Conservation (phyloP, 1,140 invertebrate species). For the Rhyzopertha dominica region DNA sequence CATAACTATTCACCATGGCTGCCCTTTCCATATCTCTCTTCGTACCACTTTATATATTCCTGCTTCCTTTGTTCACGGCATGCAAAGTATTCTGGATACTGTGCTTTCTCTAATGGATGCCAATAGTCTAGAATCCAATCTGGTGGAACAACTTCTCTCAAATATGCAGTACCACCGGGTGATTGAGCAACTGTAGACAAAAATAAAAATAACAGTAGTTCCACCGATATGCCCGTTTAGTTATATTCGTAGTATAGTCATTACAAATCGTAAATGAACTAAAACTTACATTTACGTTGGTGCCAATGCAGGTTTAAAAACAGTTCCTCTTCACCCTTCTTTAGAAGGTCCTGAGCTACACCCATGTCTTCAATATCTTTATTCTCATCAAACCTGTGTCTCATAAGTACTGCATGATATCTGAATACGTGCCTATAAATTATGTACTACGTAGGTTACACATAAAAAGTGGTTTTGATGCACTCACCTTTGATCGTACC, state of each 20-base stretch:
- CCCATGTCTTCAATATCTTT: conserved; percentile 65
- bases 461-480: too few species aligned
- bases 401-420: conserved; percentile 66
- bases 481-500: conserved; percentile 49
- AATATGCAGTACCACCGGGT: conserved; percentile 67
- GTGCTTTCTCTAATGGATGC: conserved; percentile 88
- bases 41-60: conserved; percentile 80
- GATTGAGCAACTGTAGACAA: conserved; percentile 16
- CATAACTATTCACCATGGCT: too few species aligned
- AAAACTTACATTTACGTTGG: conserved; percentile 59
- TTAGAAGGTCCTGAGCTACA: conserved; percentile 63
- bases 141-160: conserved; percentile 56
- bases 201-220: too few species aligned
- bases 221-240: too few species aligned
- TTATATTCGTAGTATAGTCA: too few species aligned
- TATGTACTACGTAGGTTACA: too few species aligned
- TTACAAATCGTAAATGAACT: too few species aligned
- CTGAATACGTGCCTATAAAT: conserved; percentile 56
- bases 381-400: conserved; percentile 79
- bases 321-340: conserved; percentile 71
- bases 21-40: too few species aligned
- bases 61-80: conserved; percentile 81
- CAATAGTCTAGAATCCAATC: conserved; percentile 86
- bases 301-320: conserved; percentile 60
- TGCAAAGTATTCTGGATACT: conserved; percentile 94